Conservation (phyloP, 1,140 invertebrate species). For the Neuroterus valhalla region DNA sequence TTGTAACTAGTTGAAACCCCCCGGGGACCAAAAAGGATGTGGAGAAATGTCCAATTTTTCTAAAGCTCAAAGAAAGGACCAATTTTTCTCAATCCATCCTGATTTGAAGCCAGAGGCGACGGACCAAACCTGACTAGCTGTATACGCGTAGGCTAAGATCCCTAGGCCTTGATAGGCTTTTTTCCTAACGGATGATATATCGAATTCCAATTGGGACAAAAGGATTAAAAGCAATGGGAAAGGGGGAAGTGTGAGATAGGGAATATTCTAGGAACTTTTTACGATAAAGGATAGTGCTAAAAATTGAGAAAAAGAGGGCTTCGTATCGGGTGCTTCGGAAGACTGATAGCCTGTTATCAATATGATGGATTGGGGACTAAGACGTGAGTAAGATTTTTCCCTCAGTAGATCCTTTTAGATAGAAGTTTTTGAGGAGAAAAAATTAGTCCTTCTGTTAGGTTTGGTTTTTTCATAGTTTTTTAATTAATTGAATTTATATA, state of each 20-base stretch:
- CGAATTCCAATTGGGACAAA: background rate
- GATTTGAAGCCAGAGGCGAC: no score
- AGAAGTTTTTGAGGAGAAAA: no score
- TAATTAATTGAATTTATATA: no score
- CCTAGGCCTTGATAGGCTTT: no score
- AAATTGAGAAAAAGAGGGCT: background rate
- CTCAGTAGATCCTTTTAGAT: background rate
- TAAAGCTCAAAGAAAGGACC: constrained; percentile 16
- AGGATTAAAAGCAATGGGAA: background rate
- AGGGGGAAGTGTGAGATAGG: background rate
- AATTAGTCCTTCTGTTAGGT: no score
- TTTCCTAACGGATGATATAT: no score
- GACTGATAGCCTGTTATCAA: constrained; percentile 42
- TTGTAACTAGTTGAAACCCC: background rate
- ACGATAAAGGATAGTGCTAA: background rate
- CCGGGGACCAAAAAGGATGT: background rate
- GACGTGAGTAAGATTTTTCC: constrained; percentile 79
- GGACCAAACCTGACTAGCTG: background rate
- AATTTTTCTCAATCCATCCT: background rate
- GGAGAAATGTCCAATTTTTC: background rate
- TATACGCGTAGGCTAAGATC: no score
- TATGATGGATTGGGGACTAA: constrained; percentile 88
- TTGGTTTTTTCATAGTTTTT: no score
- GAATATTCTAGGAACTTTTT: background rate
- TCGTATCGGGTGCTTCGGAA: background rate